These are phyloP conservation scores for Clarias macrocephalus DNA, from an alignment of 2,113 vertebrate species.

Conservation along the genomic window DNA sequence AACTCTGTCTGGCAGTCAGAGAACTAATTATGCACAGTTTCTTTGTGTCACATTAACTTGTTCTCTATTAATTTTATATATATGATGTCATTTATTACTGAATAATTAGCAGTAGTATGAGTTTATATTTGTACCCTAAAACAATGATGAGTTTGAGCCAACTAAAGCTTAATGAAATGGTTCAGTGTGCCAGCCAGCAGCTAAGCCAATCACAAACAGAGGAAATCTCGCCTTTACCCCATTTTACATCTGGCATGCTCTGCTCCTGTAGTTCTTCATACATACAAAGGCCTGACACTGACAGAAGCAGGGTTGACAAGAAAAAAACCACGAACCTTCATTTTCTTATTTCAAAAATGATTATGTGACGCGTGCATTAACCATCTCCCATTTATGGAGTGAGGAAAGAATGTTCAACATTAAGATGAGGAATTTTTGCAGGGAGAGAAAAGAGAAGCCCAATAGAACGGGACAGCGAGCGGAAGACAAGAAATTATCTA, in stretches of 20 bases:
- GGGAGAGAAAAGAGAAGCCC: neutral
- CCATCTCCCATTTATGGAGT: slow-evolving; percentile 38
- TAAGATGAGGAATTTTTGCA: neutral
- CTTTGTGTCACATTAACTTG: neutral
- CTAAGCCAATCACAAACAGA: neutral
- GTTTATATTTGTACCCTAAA: neutral
- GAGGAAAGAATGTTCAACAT: slow-evolving; percentile 59
- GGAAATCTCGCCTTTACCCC: neutral
- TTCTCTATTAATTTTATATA: neutral
- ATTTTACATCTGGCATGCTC: neutral
- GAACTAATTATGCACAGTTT: slow-evolving; percentile 7
- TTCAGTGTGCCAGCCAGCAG: neutral
- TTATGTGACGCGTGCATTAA: slow-evolving; percentile 9
- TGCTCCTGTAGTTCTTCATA: neutral
- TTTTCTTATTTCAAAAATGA: slow-evolving; percentile 10
- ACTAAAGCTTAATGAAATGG: neutral
- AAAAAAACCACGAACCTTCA: slow-evolving; percentile 20
- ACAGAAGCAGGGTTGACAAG: neutral
- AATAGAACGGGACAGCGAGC: slow-evolving; percentile 54
- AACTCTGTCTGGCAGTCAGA: slow-evolving; percentile 5
- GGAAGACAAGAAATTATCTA: slow-evolving; percentile 56
- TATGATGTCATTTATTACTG: neutral
- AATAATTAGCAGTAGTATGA: neutral
- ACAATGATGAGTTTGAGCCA: neutral
- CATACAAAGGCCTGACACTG: neutral